A percentile compares a stretch with the other conserved stretches of the same genome.
Evolutionary conservation across 2,113 vertebrate genomes (phyloP).

Genomic region (Periophthalmodon schlosseri): DNA sequence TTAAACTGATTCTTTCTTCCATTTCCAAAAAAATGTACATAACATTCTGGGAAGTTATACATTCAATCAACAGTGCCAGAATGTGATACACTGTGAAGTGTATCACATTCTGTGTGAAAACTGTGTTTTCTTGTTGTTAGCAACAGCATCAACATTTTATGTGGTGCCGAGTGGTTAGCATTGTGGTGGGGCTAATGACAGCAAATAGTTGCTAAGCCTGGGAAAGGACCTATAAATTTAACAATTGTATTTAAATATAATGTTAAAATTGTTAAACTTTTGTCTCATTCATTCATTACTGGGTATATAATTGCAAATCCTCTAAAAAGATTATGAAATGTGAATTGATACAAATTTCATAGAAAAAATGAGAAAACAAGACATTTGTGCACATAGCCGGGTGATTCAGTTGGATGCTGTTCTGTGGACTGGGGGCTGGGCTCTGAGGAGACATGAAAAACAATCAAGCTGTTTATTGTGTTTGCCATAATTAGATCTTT

Average conservation of each 20-base stretch:
- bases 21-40: too few species aligned
- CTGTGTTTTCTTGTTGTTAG: background rate
- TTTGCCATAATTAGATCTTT: conserved; percentile 74
- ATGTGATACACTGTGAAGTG: too few species aligned
- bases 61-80: too few species aligned
- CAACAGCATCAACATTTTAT: background rate
- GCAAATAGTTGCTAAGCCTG: background rate
- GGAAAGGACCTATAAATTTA: background rate
- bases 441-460: conserved; percentile 56
- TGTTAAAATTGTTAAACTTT: background rate
- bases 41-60: too few species aligned
- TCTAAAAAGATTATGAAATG: background rate
- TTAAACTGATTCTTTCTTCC: too few species aligned
- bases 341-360: background rate
- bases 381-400: too few species aligned
- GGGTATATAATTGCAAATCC: background rate
- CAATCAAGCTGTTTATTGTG: conserved; percentile 74
- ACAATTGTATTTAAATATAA: background rate
- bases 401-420: background rate
- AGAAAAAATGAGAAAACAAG: too few species aligned
- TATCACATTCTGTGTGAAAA: too few species aligned
- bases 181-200: background rate
- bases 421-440: background rate
- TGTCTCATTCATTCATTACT: background rate
- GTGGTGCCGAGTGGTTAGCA: background rate